phyloP scores from a whole-genome alignment of 2,888 invertebrate species.

The Tyria jacobaeae region DNA sequence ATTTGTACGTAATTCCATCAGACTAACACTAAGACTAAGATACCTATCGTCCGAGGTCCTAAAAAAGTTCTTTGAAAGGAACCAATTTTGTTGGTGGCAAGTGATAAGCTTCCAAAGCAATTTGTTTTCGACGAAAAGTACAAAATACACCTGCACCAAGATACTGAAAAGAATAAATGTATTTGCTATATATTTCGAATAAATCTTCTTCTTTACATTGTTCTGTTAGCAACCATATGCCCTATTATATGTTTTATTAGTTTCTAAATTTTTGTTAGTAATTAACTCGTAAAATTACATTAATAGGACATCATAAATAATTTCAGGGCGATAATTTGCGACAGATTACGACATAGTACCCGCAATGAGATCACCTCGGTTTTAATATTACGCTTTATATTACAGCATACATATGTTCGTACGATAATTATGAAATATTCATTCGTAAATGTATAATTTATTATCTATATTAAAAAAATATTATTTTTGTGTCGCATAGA shows the following conservation, averaged over 20 bases:
- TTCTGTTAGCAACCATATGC: constrained; percentile 7
- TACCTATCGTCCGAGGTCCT: too few relatives aligned
- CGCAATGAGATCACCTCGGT: constrained; percentile 54
- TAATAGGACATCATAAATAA: constrained; percentile 53
- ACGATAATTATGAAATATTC: not conserved
- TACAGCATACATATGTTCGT: not conserved
- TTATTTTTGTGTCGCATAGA: too few relatives aligned
- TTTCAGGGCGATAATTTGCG: constrained; percentile 50
- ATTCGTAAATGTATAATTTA: too few relatives aligned
- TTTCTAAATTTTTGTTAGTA: constrained; percentile 21
- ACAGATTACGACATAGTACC: constrained; percentile 37
- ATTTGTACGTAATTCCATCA: too few relatives aligned
- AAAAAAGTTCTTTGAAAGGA: too few relatives aligned
- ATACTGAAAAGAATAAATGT: too few relatives aligned
- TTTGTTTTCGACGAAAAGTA: too few relatives aligned
- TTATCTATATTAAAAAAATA: too few relatives aligned
- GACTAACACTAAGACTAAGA: too few relatives aligned
- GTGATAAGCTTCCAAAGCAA: too few relatives aligned
- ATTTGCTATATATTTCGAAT: not conserved
- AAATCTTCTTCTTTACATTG: not conserved
- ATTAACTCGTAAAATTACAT: constrained; percentile 28
- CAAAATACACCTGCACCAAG: too few relatives aligned
- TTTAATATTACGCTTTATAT: constrained; percentile 1
- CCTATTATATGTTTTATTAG: constrained; percentile 13
- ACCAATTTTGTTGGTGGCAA: too few relatives aligned